Conservation (phyloP, 2,113 vertebrate genomes). For the Deroptyus accipitrinus region DNA sequence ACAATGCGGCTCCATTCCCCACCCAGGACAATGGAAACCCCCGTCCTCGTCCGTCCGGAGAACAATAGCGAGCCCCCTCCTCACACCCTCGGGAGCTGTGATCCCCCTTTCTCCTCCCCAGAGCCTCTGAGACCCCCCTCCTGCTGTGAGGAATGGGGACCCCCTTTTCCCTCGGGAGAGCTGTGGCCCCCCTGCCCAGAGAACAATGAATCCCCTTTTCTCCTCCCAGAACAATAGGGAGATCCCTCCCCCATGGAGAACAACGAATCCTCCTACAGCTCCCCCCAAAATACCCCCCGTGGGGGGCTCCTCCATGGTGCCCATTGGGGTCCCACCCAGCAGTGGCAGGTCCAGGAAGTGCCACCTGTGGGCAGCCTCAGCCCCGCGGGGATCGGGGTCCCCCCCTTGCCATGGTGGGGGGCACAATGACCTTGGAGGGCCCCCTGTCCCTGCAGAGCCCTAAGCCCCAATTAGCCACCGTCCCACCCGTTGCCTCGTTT, state of each 20-base stretch:
- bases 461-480: background rate
- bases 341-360: background rate
- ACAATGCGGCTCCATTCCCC: background rate
- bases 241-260: background rate
- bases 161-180: background rate
- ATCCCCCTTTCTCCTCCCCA: background rate
- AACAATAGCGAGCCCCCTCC: background rate
- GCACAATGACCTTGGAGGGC: accelerated
- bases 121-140: background rate
- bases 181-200: background rate
- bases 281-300: too few species aligned
- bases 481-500: background rate
- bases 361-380: conserved; percentile 25
- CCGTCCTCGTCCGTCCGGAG: background rate
- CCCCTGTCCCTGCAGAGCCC: background rate
- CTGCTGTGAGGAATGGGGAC: background rate
- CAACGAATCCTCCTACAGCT: background rate
- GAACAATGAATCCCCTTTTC: background rate
- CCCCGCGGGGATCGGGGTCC: background rate
- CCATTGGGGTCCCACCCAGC: background rate
- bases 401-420: background rate
- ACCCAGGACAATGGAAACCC: background rate
- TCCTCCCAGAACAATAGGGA: background rate
- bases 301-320: background rate
- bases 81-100: background rate